Conservation (phyloP, 2,113 vertebrate species). For the Leiothrix lutea region DNA sequence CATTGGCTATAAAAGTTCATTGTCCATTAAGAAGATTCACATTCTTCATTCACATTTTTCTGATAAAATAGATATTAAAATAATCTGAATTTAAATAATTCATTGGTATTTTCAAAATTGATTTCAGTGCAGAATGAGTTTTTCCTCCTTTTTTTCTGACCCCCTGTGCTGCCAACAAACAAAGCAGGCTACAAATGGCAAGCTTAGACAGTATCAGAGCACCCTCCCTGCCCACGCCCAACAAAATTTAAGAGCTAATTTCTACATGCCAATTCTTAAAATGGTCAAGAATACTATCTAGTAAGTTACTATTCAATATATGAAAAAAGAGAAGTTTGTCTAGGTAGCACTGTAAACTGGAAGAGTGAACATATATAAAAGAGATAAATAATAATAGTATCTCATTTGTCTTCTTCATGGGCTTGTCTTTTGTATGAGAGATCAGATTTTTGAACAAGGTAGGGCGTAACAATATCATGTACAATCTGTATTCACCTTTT, state of each 20-base stretch:
- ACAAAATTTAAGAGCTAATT: background rate
- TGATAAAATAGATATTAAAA: background rate
- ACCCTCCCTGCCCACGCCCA: background rate
- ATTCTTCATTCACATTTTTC: background rate
- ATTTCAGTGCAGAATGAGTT: constrained; percentile 18
- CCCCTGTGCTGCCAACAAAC: background rate
- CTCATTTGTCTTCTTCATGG: background rate
- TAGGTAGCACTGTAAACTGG: background rate
- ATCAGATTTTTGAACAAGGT: background rate
- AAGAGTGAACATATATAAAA: background rate
- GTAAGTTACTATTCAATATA: background rate
- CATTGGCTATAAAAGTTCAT: background rate
- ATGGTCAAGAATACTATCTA: background rate
- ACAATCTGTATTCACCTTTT: constrained; percentile 77
- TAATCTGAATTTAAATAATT: background rate
- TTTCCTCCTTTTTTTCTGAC: background rate
- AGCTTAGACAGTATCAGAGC: background rate
- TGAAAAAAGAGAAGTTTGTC: background rate
- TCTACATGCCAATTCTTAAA: background rate
- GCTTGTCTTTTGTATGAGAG: background rate
- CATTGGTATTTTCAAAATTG: background rate
- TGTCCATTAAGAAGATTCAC: background rate
- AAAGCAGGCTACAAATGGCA: background rate
- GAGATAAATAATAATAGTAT: background rate
- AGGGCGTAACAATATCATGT: background rate